Conservation (phyloP, 2,797 vertebrate species). For the Picus viridis region DNA sequence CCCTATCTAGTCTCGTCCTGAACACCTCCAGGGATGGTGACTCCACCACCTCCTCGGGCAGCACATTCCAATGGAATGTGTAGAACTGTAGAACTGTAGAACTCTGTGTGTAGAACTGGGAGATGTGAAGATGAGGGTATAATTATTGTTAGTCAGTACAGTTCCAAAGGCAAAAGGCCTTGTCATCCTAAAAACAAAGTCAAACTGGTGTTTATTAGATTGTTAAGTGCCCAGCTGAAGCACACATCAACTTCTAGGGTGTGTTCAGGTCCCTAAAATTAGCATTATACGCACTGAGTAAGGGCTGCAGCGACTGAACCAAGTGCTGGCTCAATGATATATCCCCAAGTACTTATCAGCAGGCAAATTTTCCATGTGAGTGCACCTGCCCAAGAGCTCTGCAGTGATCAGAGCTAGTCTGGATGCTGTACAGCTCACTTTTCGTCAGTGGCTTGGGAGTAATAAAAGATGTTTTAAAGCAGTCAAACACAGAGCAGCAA, state of each 20-base stretch:
- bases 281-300: background rate
- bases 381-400: slow-evolving; percentile 1
- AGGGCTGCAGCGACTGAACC: background rate
- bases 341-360: slow-evolving; percentile 38
- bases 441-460: background rate
- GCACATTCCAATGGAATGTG: no score
- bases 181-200: background rate
- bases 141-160: background rate
- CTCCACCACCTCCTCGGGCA: no score
- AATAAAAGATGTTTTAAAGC: slow-evolving; percentile 22
- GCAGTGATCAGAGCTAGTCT: background rate
- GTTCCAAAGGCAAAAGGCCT: background rate
- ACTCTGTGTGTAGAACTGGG: no score
- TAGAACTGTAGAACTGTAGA: no score
- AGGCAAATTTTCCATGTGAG: slow-evolving; percentile 8
- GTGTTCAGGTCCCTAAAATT: slow-evolving; percentile 46
- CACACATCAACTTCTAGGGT: background rate
- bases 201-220: background rate
- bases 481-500: background rate
- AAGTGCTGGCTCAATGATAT: background rate
- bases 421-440: background rate
- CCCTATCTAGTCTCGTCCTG: no score
- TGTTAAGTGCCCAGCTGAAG: background rate
- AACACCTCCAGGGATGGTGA: no score
- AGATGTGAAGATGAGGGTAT: background rate